Percentiles rank a stretch among this genome's conserved stretches.
phyloP scores from a whole-genome alignment of 1,140 invertebrate species.

The Drosophila baimaii region DNA sequence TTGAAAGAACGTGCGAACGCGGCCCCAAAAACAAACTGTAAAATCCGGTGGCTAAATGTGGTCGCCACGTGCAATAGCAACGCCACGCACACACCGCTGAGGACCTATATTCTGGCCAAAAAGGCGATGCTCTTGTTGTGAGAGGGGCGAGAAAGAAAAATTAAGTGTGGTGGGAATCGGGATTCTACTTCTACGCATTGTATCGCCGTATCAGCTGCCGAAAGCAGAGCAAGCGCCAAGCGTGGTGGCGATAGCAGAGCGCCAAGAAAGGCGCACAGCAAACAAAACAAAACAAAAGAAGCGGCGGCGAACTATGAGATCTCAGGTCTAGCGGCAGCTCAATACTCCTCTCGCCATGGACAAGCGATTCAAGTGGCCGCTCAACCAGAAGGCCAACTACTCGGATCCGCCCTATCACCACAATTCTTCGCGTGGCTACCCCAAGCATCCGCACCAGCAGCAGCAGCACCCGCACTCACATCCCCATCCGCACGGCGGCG shows the following conservation, averaged over 20 bases:
- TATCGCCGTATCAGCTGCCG: constrained; percentile 60
- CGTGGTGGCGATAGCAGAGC: constrained; percentile 33
- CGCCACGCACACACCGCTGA: constrained; percentile 27
- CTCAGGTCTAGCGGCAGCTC: constrained; percentile 28
- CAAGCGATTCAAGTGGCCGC: constrained; percentile 60
- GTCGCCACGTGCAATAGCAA: constrained; percentile 28
- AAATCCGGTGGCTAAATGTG: constrained; percentile 27
- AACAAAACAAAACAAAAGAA: constrained; percentile 65
- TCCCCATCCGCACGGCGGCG: constrained; percentile 8
- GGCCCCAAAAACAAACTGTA: constrained; percentile 32
- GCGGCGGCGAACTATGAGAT: constrained; percentile 54
- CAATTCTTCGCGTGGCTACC: constrained; percentile 23
- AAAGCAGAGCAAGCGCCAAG: constrained; percentile 50
- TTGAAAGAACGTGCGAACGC: constrained; percentile 45
- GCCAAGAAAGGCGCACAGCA: constrained; percentile 27
- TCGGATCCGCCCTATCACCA: constrained; percentile 43
- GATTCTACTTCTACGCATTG: constrained; percentile 79
- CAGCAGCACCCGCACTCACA: constrained; percentile 3
- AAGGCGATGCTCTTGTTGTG: constrained; percentile 40
- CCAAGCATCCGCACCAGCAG: constrained; percentile 6
- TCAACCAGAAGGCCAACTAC: constrained; percentile 38
- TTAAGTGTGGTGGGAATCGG: constrained; percentile 70
- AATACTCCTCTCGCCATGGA: constrained; percentile 51
- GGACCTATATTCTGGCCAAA: constrained; percentile 40
- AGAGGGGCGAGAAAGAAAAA: constrained; percentile 47